phyloP scores from a whole-genome alignment of 2,888 invertebrate species.

The Pseudeuparius sepicola region DNA sequence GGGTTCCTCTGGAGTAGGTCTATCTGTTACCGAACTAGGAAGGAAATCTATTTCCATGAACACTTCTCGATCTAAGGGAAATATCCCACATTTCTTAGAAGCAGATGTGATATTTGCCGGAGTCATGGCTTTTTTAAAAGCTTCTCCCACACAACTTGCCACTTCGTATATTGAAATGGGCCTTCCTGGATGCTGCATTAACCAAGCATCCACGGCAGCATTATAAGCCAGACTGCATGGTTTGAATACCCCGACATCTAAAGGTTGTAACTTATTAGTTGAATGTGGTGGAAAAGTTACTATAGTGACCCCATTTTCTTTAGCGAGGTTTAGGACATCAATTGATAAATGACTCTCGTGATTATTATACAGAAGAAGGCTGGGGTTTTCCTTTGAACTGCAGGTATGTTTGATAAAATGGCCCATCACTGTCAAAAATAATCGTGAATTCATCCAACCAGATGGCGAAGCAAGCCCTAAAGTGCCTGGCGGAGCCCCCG shows the following conservation, averaged over 20 bases:
- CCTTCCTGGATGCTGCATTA: slow-evolving; percentile 7
- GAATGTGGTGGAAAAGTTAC: no score
- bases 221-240: slow-evolving; percentile 5
- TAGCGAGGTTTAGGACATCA: slow-evolving; percentile 2
- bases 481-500: background rate
- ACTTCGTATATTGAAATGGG: slow-evolving; percentile 7
- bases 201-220: slow-evolving; percentile 4
- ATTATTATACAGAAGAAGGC: background rate
- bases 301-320: no score
- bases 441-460: slow-evolving; percentile 1
- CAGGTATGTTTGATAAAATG: slow-evolving; percentile 4
- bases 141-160: slow-evolving; percentile 7
- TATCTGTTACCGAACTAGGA: slow-evolving; percentile 3
- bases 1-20: background rate
- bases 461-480: background rate
- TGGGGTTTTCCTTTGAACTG: slow-evolving; percentile 2
- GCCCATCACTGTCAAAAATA: background rate
- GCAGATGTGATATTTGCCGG: slow-evolving; percentile 7
- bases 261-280: no score
- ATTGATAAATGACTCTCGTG: slow-evolving; percentile 3
- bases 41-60: slow-evolving; percentile 1
- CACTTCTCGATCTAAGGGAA: slow-evolving; percentile 2
- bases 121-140: slow-evolving; percentile 4
- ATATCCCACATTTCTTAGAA: slow-evolving; percentile 5
- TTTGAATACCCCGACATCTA: no score